These are phyloP conservation scores for Liopterus haemorrhoidalis DNA, from an alignment of 2,888 invertebrate genomes.

Conservation along the genomic window DNA sequence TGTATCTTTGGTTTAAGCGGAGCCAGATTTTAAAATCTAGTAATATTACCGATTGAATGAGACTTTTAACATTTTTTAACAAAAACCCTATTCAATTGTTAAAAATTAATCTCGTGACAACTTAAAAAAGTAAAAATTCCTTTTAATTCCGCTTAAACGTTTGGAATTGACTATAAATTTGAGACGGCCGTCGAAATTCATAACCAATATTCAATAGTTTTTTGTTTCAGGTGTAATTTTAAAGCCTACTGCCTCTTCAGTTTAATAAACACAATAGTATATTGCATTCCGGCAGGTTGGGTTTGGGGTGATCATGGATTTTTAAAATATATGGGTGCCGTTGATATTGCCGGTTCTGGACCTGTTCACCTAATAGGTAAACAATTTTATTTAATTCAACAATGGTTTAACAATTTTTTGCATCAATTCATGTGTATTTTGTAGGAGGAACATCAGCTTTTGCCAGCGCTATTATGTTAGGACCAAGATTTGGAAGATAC, in stretches of 20 bases:
- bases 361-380: slow-evolving; percentile 82
- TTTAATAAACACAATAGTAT: slow-evolving; percentile 79
- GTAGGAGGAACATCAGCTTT: slow-evolving; percentile 68
- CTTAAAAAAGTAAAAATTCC: too few relatives aligned
- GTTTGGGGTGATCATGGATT: slow-evolving; percentile 88
- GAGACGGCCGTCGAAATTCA: not conserved
- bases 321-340: slow-evolving; percentile 72
- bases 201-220: too few relatives aligned
- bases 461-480: slow-evolving; percentile 83
- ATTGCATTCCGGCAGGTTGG: slow-evolving; percentile 92
- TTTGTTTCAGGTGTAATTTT: slow-evolving; percentile 68
- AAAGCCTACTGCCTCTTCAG: slow-evolving; percentile 88
- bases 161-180: not conserved
- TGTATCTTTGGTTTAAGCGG: too few relatives aligned
- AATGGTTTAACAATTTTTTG: not conserved
- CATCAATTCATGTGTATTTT: too few relatives aligned
- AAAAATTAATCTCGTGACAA: too few relatives aligned
- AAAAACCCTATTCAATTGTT: too few relatives aligned
- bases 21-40: too few relatives aligned
- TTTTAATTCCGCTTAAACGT: too few relatives aligned
- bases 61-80: too few relatives aligned
- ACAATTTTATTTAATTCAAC: not conserved
- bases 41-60: too few relatives aligned
- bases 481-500: slow-evolving; percentile 80
- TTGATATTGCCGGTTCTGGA: slow-evolving; percentile 89